A percentile compares a stretch with the other conserved stretches of the same genome.
Evolutionary conservation across 2,888 invertebrate genomes (phyloP).

Genomic region (Drosophila limbata): DNA sequence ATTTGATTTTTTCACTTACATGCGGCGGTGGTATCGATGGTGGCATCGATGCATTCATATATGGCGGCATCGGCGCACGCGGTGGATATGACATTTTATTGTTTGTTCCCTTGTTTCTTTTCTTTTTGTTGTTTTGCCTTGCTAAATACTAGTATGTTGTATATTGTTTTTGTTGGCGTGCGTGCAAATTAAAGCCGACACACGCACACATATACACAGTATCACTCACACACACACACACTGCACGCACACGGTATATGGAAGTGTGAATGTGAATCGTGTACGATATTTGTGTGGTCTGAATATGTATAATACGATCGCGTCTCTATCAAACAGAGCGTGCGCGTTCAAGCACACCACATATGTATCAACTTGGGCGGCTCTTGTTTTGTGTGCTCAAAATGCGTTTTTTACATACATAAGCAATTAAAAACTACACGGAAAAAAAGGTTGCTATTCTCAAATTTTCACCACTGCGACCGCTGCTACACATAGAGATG

Average conservation of each 20-base stretch:
- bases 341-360: constrained; percentile 31
- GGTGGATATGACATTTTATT: constrained; percentile 94
- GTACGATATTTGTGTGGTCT: constrained; percentile 48
- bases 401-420: constrained; percentile 30
- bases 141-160: constrained; percentile 38
- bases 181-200: constrained; percentile 76
- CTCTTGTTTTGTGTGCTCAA: background rate
- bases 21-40: constrained; percentile 89
- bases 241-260: constrained; percentile 19
- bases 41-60: constrained; percentile 91
- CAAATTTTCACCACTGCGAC: constrained; percentile 64
- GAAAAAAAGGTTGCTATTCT: constrained; percentile 55
- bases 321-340: constrained; percentile 28
- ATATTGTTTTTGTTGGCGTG: constrained; percentile 56
- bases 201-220: constrained; percentile 42
- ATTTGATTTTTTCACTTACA: constrained; percentile 61
- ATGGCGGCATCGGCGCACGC: constrained; percentile 91
- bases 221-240: constrained; percentile 7
- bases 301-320: constrained; percentile 31
- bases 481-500: constrained; percentile 57
- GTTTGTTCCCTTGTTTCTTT: constrained; percentile 22
- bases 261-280: constrained; percentile 55
- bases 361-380: constrained; percentile 12
- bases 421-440: constrained; percentile 51
- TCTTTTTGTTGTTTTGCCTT: constrained; percentile 16